These are phyloP conservation scores for Borostomias antarcticus DNA, from an alignment of 2,797 vertebrate genomes.

Conservation along the genomic window DNA sequence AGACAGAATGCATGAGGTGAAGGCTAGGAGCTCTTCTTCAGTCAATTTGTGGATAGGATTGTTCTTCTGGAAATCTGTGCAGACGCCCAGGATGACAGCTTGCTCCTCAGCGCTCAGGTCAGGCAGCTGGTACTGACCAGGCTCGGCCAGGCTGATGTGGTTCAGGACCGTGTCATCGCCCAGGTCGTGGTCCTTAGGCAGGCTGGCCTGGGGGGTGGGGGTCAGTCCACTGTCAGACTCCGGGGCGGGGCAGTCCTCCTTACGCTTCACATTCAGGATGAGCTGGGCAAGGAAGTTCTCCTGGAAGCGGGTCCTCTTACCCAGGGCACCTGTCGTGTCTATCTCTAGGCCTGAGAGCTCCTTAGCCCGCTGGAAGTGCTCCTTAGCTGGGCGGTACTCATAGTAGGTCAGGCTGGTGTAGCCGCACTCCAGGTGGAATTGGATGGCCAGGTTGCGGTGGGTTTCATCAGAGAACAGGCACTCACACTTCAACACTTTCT, in stretches of 20 bases:
- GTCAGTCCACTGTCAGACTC: conserved; percentile 61
- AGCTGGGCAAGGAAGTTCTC: conserved; percentile 92
- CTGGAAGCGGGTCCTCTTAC: conserved; percentile 96
- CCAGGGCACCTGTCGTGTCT: conserved; percentile 89
- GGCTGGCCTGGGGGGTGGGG: conserved; percentile 68
- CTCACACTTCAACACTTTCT: conserved; percentile 78
- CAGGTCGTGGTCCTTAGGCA: conserved; percentile 89
- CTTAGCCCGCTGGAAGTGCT: conserved; percentile 80
- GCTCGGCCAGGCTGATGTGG: conserved; percentile 83
- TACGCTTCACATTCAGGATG: conserved; percentile 84
- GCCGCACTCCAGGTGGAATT: conserved; percentile 91
- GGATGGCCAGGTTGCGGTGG: conserved; percentile 79
- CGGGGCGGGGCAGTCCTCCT: conserved; percentile 52
- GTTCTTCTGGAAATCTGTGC: conserved; percentile 92
- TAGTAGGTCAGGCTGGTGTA: conserved; percentile 87
- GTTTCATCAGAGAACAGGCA: conserved; percentile 65
- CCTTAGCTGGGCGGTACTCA: conserved; percentile 87
- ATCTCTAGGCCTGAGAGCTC: conserved; percentile 81
- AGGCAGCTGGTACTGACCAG: conserved; percentile 80
- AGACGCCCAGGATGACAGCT: conserved; percentile 89
- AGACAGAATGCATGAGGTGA: conserved; percentile 89
- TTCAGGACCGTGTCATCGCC: conserved; percentile 90
- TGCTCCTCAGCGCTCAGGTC: conserved; percentile 92
- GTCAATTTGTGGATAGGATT: conserved; percentile 94
- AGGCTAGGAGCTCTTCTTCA: conserved; percentile 90